Base-by-base conservation (phyloP, 2,888 invertebrate genomes). In the Chrysolina americana region DNA sequence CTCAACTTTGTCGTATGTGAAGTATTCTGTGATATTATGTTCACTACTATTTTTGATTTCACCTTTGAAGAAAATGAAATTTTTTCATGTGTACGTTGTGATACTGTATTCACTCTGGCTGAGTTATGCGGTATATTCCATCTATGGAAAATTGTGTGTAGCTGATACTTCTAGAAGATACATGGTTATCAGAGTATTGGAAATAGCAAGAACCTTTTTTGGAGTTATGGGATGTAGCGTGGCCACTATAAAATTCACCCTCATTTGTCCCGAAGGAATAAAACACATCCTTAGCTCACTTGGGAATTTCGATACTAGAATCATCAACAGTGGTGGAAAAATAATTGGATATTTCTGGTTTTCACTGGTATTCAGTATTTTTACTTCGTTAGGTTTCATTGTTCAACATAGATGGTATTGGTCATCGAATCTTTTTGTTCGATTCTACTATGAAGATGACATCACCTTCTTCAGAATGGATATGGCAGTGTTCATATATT, bases 71-170 rank as follows among this genome's bases (percentile, higher is more conserved):
- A 36, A 36, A 36, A 8, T 36, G 0, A n/a, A 47, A 15, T 47
- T 15, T 47, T 47, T n/a, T n/a, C 13, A 47, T 15, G 47, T 15
- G 13, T 47, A 47, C 47, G n/a, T n/a, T 15, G 47, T 47, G 15
- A 47, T 47, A 1, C n/a, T 47, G 13, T 56, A 9, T 56, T 56
- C 21, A 11, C 5, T 56, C 21, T 21, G 19, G 53, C 10, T 56
- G 4, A 56, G 19, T 56, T n/a, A 10, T 17, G 19, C 5, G 2
- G 21, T 21, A 11, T 56, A 56, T 13, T 19, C 21, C 13, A 1
- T 23, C 23, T 56, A 56, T 13, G 53, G 53, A 56, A 56, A 56
- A 21, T 56, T 56, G 23, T 56, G 21, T 5, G 11, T 56, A 56
- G 53, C 11, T 4, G 11, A 19, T 21, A 21, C 21, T 3, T 21